Evolutionary conservation across 2,888 invertebrate genomes (phyloP).

Genomic region (Malthinus seriepunctatus): DNA sequence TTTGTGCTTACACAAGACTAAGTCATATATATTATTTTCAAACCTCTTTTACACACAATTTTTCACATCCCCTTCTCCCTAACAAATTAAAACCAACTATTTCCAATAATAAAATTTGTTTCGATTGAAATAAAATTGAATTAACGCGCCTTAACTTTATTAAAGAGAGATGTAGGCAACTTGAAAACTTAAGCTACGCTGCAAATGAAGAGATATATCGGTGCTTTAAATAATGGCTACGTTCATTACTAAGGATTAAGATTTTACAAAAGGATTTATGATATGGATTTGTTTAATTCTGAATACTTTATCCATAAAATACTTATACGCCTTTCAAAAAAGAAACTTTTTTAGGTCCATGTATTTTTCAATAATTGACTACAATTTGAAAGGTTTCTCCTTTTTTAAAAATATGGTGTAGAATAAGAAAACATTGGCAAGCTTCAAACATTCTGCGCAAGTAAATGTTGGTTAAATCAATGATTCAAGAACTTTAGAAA

Average conservation of each 20-base stretch:
- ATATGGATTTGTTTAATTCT: constrained; percentile 25
- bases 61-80: too few relatives aligned
- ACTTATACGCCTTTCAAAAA: neutral
- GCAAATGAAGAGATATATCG: constrained; percentile 28
- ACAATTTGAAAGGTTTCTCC: constrained; percentile 13
- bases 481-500: constrained; percentile 27
- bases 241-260: constrained; percentile 32
- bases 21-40: constrained; percentile 16
- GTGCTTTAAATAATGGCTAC: constrained; percentile 31
- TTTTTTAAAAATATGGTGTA: constrained; percentile 15
- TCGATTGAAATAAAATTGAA: neutral
- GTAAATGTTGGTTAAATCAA: constrained; percentile 28
- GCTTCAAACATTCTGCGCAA: constrained; percentile 20
- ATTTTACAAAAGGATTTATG: constrained; percentile 29
- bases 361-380: neutral
- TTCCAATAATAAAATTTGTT: neutral
- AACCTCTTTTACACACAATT: neutral
- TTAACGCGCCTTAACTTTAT: constrained; percentile 2
- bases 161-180: constrained; percentile 27
- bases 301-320: constrained; percentile 10
- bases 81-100: too few relatives aligned
- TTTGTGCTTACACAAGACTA: constrained; percentile 21
- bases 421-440: constrained; percentile 18
- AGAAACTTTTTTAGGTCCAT: neutral
- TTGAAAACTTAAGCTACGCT: constrained; percentile 25